A percentile compares a stretch with the other conserved stretches of the same genome.
phyloP scores from a whole-genome alignment of 2,888 invertebrate species.

The Lissonota sp. region DNA sequence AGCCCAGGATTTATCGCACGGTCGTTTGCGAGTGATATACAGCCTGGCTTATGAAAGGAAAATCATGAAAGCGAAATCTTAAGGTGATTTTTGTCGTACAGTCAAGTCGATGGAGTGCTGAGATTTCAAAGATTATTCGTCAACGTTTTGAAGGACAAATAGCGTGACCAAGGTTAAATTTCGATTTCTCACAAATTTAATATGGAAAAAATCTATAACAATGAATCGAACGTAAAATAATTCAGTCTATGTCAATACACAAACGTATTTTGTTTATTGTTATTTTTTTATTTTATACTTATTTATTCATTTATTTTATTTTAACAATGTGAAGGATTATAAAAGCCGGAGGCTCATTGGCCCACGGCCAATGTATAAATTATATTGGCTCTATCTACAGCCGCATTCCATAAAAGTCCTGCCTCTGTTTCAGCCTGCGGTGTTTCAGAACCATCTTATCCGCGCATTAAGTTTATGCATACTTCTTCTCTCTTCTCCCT shows the following conservation, averaged over 20 bases:
- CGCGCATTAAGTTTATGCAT: not conserved
- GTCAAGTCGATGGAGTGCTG: too few species aligned
- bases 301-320: too few species aligned
- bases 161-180: too few species aligned
- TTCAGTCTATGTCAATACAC: too few species aligned
- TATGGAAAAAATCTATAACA: too few species aligned
- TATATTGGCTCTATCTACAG: slow-evolving; percentile 63
- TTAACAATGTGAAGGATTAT: slow-evolving; percentile 43
- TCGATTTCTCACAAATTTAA: too few species aligned
- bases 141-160: too few species aligned
- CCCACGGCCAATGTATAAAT: slow-evolving; percentile 72
- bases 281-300: too few species aligned
- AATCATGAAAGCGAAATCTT: slow-evolving; percentile 6
- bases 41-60: slow-evolving; percentile 11
- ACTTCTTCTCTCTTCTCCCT: slow-evolving; percentile 12
- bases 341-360: slow-evolving; percentile 68
- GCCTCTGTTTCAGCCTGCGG: not conserved
- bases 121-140: too few species aligned
- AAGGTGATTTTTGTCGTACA: not conserved
- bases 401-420: slow-evolving; percentile 55
- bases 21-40: slow-evolving; percentile 14
- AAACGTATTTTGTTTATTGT: too few species aligned
- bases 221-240: too few species aligned
- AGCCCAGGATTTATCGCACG: slow-evolving; percentile 30
- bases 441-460: not conserved